These are phyloP conservation scores for Anisognathus igniventris DNA, from an alignment of 2,797 vertebrate species.

Conservation along the genomic window DNA sequence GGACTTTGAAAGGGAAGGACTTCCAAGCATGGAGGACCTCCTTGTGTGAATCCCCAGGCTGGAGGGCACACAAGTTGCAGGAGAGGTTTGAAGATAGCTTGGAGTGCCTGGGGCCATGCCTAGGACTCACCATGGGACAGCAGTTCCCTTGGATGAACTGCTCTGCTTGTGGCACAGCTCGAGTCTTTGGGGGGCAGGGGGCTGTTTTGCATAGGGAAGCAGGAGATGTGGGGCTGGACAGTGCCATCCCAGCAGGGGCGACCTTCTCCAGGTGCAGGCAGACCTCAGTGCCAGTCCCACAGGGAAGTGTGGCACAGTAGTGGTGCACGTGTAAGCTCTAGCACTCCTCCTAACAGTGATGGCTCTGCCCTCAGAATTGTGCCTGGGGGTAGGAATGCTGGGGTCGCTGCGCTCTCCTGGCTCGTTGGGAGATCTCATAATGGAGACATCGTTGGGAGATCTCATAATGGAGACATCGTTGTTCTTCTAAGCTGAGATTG, in stretches of 20 bases:
- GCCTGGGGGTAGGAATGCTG: background rate
- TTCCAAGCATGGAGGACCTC: background rate
- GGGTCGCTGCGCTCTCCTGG: rapidly evolving
- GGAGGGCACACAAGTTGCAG: background rate
- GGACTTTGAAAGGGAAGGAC: background rate
- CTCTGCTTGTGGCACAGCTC: background rate
- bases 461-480: rapidly evolving
- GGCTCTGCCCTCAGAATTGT: background rate
- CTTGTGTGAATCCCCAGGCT: background rate
- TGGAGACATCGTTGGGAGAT: rapidly evolving
- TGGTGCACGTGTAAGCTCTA: rapidly evolving
- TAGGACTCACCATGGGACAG: rapidly evolving
- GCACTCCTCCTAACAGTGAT: background rate
- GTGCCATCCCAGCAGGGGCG: background rate
- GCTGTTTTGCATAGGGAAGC: background rate
- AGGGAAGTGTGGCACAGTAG: rapidly evolving
- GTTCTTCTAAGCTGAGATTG: background rate
- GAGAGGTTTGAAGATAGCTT: background rate
- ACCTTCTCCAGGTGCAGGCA: background rate
- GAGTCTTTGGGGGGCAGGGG: rapidly evolving
- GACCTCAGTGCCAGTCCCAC: background rate
- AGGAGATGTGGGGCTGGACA: background rate
- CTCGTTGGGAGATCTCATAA: background rate
- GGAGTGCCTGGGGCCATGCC: background rate
- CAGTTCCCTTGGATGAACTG: background rate